Evolutionary conservation across 1,140 invertebrate species (phyloP).

Genomic region (Scaptomyza pallida): DNA sequence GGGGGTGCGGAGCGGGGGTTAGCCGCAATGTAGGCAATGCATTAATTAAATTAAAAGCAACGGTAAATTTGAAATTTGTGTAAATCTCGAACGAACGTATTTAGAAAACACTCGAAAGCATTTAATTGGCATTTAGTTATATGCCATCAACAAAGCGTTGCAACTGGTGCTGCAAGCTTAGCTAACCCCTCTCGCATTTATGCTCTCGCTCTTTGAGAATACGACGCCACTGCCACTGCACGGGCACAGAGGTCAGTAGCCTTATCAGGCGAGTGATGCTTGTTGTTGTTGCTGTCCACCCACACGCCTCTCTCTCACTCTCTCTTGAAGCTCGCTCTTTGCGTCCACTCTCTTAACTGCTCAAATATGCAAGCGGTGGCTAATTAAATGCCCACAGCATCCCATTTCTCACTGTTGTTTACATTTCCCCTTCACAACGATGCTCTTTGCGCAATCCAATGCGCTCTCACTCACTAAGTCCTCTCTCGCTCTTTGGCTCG

Average conservation of each 20-base stretch:
- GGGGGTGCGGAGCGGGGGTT: not conserved
- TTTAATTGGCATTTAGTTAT: constrained; percentile 43
- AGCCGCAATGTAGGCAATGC: constrained; percentile 64
- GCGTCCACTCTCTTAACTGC: constrained; percentile 3
- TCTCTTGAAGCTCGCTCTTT: constrained; percentile 37
- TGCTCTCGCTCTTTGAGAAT: constrained; percentile 1
- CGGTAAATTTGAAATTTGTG: constrained; percentile 74
- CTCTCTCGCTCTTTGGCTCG: not conserved
- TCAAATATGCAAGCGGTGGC: constrained; percentile 81
- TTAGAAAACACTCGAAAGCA: constrained; percentile 73
- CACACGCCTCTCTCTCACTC: not conserved
- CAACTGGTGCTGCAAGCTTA: constrained; percentile 39
- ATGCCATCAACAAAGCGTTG: constrained; percentile 10
- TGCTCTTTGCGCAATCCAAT: constrained; percentile 17
- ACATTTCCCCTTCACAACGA: constrained; percentile 63
- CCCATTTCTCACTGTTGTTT: constrained; percentile 70
- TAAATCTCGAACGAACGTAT: constrained; percentile 75
- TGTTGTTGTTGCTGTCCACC: constrained; percentile 24
- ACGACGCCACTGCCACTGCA: constrained; percentile 61
- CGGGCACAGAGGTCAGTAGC: constrained; percentile 74
- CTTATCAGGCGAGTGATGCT: constrained; percentile 61
- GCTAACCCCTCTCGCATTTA: constrained; percentile 9
- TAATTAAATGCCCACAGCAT: constrained; percentile 76
- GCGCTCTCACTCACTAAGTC: constrained; percentile 4
- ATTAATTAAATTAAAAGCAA: constrained; percentile 79